A percentile compares a stretch with the other conserved stretches of the same genome.
phyloP scores from a whole-genome alignment of 2,113 vertebrate species.

The Halcyon senegalensis region DNA sequence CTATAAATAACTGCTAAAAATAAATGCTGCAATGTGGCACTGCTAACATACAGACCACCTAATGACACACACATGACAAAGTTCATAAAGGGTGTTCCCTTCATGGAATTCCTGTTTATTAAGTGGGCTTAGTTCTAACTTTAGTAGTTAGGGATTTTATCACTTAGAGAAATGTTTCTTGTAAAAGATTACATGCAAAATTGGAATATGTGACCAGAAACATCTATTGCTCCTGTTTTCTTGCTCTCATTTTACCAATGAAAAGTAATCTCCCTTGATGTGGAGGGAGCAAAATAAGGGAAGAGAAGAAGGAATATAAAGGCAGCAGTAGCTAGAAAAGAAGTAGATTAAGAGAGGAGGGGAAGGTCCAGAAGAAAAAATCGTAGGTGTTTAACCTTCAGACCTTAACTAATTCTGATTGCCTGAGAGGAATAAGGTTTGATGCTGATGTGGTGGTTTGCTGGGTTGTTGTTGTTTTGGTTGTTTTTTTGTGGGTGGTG shows the following conservation, averaged over 20 bases:
- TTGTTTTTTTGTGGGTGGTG: background rate
- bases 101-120: background rate
- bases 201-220: background rate
- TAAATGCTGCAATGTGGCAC: background rate
- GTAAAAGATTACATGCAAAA: background rate
- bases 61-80: background rate
- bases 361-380: background rate
- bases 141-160: background rate
- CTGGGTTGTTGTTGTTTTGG: too few species aligned
- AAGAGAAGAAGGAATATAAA: background rate
- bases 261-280: background rate
- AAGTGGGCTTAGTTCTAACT: background rate
- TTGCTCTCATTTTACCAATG: background rate
- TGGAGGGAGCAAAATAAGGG: background rate
- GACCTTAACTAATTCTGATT: background rate
- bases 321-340: background rate
- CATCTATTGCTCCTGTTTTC: background rate
- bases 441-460: background rate
- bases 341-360: background rate
- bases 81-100: background rate
- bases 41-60: background rate
- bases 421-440: background rate
- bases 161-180: background rate
- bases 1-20: conserved; percentile 11
- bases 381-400: background rate